Evolutionary conservation across 2,113 vertebrate species (phyloP), one percentile per base, ranked within the genome.

Genomic region (Phrynocephalus versicolor): DNA sequence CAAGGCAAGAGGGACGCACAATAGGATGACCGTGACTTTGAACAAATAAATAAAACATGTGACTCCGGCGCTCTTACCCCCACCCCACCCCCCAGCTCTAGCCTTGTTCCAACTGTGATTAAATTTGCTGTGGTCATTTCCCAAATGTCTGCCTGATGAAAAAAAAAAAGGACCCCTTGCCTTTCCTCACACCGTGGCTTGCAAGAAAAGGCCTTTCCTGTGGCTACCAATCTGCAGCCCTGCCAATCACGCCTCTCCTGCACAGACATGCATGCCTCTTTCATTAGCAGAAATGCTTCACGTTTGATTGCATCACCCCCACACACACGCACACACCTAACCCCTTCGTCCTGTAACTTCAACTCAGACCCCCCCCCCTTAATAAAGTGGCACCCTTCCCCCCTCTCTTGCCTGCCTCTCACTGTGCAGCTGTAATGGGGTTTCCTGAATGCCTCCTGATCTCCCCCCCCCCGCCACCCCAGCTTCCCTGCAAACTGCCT

Each of bases 31-130:
- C 95, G 91, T 94, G 96, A 95, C 96, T 96, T 94, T 89, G 91
- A 96, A 82, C 92, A 94, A 91, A 97, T 97, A 96, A 97, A 97
- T 97, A 96, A 97, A 97, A 97, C 95, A 96, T 96, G 97, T 71
- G 93, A 90, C 83, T 95, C 93, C 74, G 82, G 69, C 85, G 90
- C 92, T 51, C 45, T 51, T 84, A 79, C 15, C 90, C 94, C 62
- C 87, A 60, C 41, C 88, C 92, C 89, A 88, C 30, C 70, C 13
- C 77, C 92, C 87, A 73, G 85, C 23, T 0, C 23, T 35, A 3
- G 6, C 78, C 62, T 45, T 93, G 87, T 0, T 84, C 92, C 95
- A 91, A 89, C 96, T 93, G 94, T 92, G 95, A 94, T 95, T 95
- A 81, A 95, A 92, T 96, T 96, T 94, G 95, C 95, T 92, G 94